Conservation (phyloP, 2,888 invertebrate genomes). For the Ochropacha duplaris region DNA sequence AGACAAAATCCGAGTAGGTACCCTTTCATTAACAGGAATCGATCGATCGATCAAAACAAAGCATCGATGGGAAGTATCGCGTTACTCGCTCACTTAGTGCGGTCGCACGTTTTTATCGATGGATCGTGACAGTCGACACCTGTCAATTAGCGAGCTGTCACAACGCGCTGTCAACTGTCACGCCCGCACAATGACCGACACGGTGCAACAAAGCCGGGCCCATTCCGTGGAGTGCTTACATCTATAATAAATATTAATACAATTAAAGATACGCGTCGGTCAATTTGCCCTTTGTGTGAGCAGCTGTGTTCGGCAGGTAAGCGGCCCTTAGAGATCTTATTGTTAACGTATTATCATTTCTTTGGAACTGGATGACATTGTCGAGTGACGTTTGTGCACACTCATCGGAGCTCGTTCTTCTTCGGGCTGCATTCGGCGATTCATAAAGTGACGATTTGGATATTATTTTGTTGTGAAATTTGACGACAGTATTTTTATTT, state of each 20-base stretch:
- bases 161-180: constrained; percentile 26
- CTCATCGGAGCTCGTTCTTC: constrained; percentile 4
- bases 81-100: constrained; percentile 23
- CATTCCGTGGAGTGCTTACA: not conserved
- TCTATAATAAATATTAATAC: constrained; percentile 28
- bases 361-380: not conserved
- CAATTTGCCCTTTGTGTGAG: constrained; percentile 25
- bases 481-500: constrained; percentile 31
- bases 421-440: constrained; percentile 25
- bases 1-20: constrained; percentile 14
- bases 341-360: constrained; percentile 9
- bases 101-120: constrained; percentile 19
- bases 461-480: constrained; percentile 44
- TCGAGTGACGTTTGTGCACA: constrained; percentile 7
- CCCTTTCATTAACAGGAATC: constrained; percentile 20
- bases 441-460: constrained; percentile 13
- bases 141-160: constrained; percentile 62
- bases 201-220: constrained; percentile 5
- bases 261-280: constrained; percentile 43
- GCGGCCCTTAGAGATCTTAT: constrained; percentile 2
- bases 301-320: constrained; percentile 48
- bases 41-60: constrained; percentile 50
- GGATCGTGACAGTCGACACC: constrained; percentile 35
- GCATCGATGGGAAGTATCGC: constrained; percentile 38
- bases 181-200: constrained; percentile 33